Base-by-base conservation (phyloP, 2,113 vertebrate genomes). In the Rhinolophus ferrumequinum region DNA sequence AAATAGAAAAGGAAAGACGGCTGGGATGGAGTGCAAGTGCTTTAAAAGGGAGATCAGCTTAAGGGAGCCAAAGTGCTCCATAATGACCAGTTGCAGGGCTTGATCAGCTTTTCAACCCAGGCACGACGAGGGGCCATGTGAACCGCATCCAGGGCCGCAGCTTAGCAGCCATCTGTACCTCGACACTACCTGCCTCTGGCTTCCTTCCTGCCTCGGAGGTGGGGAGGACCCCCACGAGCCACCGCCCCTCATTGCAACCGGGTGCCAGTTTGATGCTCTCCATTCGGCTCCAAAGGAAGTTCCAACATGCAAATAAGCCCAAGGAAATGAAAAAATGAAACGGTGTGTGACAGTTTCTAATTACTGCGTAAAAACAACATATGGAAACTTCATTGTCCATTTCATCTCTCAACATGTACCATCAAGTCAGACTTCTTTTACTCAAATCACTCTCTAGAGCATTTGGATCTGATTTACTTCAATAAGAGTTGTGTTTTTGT, bases 381-480 rank as follows among this genome's bases (percentile, higher is more conserved):
- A 99, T 99, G 99, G 99, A 99, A 99, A 98, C 98, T 99, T 99
- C 99, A 99, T 99, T 99, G 99, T 99, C 99, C 99, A 99, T 99
- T 99, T 99, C 99, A 99, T 99, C 98, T 98, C 98, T 99, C 99
- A 98, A 98, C 98, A 98, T 98, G 98, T 98, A 98, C 98, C 97
- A 98, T 98, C 99, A 99, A 99, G 98, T 98, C 98, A 98, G 95
- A 98, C 98, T 98, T 98, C 98, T 98, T 98, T 98, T 98, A 98
- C 97, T 99, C 98, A 98, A 54, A 96, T 98, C 98, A 98, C 98
- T 98, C 97, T 98, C 98, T 96, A 33, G 97, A 98, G 98, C 96
- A 98, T 98, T 98, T 97, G 92, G 93, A 97, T 81, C 95, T 88
- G 93, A 95, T 98, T 98, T 87, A 94, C 88, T 85, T 88, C 54